A percentile compares a stretch with the other conserved stretches of the same genome.
phyloP scores from a whole-genome alignment of 2,888 invertebrate species.

The Bedellia somnulentella region DNA sequence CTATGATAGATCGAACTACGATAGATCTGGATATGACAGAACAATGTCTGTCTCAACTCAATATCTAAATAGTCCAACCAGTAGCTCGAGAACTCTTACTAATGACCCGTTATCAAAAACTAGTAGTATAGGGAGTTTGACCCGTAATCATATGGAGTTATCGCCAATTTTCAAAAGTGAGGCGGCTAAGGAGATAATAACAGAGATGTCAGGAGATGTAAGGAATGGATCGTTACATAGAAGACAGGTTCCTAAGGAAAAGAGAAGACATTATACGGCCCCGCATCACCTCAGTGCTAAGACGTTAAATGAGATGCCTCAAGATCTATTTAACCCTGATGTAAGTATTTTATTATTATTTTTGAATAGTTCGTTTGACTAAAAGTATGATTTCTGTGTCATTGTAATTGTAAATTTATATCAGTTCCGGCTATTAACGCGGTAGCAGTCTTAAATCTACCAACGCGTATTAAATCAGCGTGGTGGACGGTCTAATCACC shows the following conservation, averaged over 20 bases:
- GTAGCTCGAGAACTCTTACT: conserved; percentile 43
- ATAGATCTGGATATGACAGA: conserved; percentile 36
- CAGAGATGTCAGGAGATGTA: conserved; percentile 70
- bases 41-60: conserved; percentile 41
- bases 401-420: too few relatives aligned
- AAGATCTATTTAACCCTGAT: conserved; percentile 41
- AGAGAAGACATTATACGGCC: conserved; percentile 86
- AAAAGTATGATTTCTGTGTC: too few relatives aligned
- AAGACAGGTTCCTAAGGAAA: conserved; percentile 78
- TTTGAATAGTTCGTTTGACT: conserved; percentile 1
- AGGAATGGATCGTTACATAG: conserved; percentile 62
- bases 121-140: conserved; percentile 45
- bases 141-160: conserved; percentile 56
- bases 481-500: too few relatives aligned
- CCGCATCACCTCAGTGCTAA: conserved; percentile 70
- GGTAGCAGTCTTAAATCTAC: too few relatives aligned
- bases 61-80: conserved; percentile 48
- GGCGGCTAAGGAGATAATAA: conserved; percentile 83
- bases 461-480: too few relatives aligned
- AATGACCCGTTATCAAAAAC: conserved; percentile 51
- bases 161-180: conserved; percentile 86
- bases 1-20: conserved; percentile 37
- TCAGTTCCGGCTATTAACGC: too few relatives aligned
- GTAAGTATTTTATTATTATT: conserved; percentile 35
- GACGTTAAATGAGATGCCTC: conserved; percentile 62